Conservation (phyloP, 2,113 vertebrate genomes). For the Leptodactylus fuscus region DNA sequence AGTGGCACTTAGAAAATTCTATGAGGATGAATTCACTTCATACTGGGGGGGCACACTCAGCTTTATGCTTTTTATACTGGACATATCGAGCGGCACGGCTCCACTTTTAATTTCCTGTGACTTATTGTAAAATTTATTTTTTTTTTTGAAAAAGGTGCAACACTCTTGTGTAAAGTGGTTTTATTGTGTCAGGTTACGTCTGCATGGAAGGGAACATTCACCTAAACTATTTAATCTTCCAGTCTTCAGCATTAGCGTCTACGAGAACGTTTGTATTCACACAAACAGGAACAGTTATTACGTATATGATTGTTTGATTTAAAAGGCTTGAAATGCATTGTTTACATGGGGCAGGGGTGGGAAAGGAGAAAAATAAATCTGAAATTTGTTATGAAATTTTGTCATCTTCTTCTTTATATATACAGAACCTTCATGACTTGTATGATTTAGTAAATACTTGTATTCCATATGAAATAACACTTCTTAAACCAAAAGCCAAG, state of each 20-base stretch:
- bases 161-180: background rate
- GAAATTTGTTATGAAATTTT: slow-evolving; percentile 29
- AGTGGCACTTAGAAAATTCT: background rate
- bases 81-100: background rate
- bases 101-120: slow-evolving; percentile 32
- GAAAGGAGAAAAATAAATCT: slow-evolving; percentile 27
- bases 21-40: background rate
- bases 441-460: too few relatives aligned
- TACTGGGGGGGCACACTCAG: background rate
- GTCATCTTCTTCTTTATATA: too few relatives aligned
- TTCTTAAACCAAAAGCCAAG: too few relatives aligned
- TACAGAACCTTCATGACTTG: too few relatives aligned
- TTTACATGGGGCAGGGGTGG: slow-evolving; percentile 43
- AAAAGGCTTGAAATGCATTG: slow-evolving; percentile 43
- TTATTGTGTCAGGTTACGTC: slow-evolving; percentile 27
- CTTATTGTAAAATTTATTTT: slow-evolving; percentile 27
- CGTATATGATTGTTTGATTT: slow-evolving; percentile 11
- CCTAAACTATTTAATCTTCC: background rate
- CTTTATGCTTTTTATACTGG: slow-evolving; percentile 21
- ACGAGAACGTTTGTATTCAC: background rate
- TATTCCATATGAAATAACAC: too few relatives aligned
- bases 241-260: background rate
- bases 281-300: background rate
- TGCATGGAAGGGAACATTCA: slow-evolving; percentile 46
- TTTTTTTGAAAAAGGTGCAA: slow-evolving; percentile 6